Evolutionary conservation across 2,797 vertebrate genomes (phyloP).

Genomic region (Coccyzus lansbergi): DNA sequence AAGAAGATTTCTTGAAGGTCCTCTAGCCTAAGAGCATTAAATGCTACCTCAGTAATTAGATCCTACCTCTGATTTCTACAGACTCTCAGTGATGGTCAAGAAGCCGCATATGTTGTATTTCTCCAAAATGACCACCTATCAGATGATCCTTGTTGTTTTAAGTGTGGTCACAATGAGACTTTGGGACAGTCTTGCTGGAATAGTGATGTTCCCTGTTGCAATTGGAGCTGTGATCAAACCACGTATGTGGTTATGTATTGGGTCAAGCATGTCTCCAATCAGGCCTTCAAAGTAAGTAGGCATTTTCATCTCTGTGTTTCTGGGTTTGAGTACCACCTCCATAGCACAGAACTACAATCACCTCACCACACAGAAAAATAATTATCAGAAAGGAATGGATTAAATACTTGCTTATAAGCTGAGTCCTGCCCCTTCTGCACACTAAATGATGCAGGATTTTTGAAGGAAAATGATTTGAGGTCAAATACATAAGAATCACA

Average conservation of each 20-base stretch:
- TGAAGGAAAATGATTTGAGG: not conserved
- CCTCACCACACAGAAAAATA: not conserved
- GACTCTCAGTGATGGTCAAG: not conserved
- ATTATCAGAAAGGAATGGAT: not conserved
- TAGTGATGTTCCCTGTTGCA: not conserved
- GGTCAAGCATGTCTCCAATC: not conserved
- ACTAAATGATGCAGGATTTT: not conserved
- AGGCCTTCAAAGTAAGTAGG: not conserved
- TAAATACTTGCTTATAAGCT: not conserved
- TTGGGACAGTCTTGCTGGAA: not conserved
- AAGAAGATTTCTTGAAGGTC: conserved; percentile 30
- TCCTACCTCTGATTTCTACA: not conserved
- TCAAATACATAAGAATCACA: not conserved
- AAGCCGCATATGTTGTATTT: not conserved
- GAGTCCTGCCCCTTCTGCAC: not conserved
- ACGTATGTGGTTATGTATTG: not conserved
- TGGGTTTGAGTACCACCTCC: not conserved
- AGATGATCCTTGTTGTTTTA: not conserved
- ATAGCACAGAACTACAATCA: not conserved
- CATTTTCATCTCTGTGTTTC: not conserved
- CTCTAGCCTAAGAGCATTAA: conserved; percentile 46
- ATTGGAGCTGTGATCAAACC: not conserved
- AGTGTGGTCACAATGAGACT: not conserved
- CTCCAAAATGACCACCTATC: not conserved
- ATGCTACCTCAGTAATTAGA: not conserved